Evolutionary conservation across 2,113 vertebrate genomes (phyloP).

Genomic region (Chiloscyllium plagiosum): DNA sequence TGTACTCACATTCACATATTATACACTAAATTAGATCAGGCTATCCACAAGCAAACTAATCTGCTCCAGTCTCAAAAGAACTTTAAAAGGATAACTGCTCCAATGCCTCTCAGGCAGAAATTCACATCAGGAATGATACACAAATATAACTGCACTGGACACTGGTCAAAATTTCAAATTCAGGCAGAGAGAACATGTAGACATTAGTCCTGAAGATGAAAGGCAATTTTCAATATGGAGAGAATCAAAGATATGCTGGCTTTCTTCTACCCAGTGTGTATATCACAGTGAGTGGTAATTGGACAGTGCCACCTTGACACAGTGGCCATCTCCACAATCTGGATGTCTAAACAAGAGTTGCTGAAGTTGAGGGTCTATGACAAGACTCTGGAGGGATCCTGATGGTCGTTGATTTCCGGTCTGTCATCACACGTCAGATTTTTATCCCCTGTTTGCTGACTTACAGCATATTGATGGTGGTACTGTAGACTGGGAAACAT

Average conservation of each 20-base stretch:
- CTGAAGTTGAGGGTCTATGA: no score
- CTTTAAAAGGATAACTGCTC: not conserved
- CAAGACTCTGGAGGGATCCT: no score
- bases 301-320: no score
- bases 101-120: not conserved
- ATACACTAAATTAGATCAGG: not conserved
- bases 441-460: no score
- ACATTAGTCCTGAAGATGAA: not conserved
- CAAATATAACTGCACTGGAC: not conserved
- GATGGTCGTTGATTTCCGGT: no score
- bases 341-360: no score
- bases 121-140: not conserved
- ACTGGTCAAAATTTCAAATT: not conserved
- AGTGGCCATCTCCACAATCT: no score
- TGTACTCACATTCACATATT: not conserved
- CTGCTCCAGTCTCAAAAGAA: not conserved
- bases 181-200: not conserved
- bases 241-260: not conserved
- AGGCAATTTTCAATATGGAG: not conserved
- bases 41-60: not conserved
- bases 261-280: no score
- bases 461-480: no score
- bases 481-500: no score
- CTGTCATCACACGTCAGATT: no score
- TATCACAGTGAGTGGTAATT: no score